Evolutionary conservation across 2,888 invertebrate genomes (phyloP).

Genomic region (Hemaris fuciformis): DNA sequence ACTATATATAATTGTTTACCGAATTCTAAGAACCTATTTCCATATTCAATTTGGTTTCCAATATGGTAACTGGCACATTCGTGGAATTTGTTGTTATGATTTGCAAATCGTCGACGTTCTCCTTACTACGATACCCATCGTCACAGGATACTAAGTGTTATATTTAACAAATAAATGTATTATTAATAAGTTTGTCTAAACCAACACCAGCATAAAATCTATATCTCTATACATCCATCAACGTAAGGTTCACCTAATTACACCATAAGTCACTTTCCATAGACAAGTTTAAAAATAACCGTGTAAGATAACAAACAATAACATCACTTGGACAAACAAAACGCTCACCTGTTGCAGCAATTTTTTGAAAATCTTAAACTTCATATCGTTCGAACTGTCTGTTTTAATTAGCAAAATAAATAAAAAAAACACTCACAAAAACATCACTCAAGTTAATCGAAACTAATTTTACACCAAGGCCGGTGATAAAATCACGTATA

Average conservation of each 20-base stretch:
- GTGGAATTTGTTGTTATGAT: too few relatives aligned
- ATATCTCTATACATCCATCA: neutral
- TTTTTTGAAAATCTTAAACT: conserved; percentile 75
- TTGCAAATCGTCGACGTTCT: too few relatives aligned
- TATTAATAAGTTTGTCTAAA: too few relatives aligned
- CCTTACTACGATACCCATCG: too few relatives aligned
- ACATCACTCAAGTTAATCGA: conserved; percentile 41
- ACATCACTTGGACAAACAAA: conserved; percentile 37
- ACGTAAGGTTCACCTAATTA: neutral
- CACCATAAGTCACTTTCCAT: neutral
- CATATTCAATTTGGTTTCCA: neutral
- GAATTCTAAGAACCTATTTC: neutral
- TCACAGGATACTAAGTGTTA: too few relatives aligned
- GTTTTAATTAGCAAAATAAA: too few relatives aligned
- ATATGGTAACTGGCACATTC: neutral
- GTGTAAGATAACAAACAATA: conserved; percentile 18
- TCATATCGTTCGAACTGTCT: conserved; percentile 44
- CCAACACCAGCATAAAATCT: neutral
- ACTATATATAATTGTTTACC: neutral
- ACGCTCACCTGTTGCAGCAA: conserved; percentile 58
- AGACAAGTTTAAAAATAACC: neutral
- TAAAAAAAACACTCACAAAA: conserved; percentile 38
- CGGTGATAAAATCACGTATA: conserved; percentile 39
- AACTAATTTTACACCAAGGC: conserved; percentile 45
- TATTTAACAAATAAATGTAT: too few relatives aligned